A percentile compares a stretch with the other conserved stretches of the same genome.
phyloP scores from a whole-genome alignment of 2,888 invertebrate genomes.

The Lasiommata megera region DNA sequence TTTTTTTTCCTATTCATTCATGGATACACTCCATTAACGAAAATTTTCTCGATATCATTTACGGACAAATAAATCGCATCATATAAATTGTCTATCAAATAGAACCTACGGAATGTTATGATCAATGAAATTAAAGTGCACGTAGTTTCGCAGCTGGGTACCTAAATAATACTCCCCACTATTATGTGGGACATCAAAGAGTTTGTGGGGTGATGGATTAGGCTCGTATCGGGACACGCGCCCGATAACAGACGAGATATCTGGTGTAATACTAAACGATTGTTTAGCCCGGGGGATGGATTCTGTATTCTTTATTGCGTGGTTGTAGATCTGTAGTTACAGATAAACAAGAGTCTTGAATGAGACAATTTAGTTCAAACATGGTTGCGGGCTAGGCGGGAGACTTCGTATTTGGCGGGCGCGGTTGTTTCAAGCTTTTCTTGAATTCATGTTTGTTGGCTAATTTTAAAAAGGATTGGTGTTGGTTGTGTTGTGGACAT shows the following conservation, averaged over 20 bases:
- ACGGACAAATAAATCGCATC: constrained; percentile 1
- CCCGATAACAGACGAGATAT: constrained; percentile 56
- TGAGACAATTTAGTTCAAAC: constrained; percentile 6
- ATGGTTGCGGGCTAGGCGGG: too few relatives aligned
- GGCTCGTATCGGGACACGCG: constrained; percentile 67
- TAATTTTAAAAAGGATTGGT: too few relatives aligned
- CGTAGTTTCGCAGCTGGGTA: constrained; percentile 30
- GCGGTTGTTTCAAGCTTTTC: too few relatives aligned
- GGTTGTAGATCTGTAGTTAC: constrained; percentile 41
- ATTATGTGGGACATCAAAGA: constrained; percentile 67
- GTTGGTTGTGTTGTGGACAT: too few relatives aligned
- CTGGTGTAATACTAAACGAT: constrained; percentile 48
- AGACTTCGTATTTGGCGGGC: too few relatives aligned
- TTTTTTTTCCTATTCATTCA: too few relatives aligned
- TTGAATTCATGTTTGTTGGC: too few relatives aligned
- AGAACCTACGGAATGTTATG: constrained; percentile 7
- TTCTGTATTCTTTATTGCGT: constrained; percentile 40
- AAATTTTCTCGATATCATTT: background rate
- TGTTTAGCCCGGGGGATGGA: constrained; percentile 49
- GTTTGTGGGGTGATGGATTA: constrained; percentile 70
- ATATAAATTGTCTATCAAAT: constrained; percentile 6
- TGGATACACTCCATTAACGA: too few relatives aligned
- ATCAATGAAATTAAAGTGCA: constrained; percentile 29
- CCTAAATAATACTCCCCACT: constrained; percentile 44
- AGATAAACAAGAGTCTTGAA: constrained; percentile 21